Base-by-base conservation (phyloP, 2,797 vertebrate genomes). In the Anguilla pacifica region DNA sequence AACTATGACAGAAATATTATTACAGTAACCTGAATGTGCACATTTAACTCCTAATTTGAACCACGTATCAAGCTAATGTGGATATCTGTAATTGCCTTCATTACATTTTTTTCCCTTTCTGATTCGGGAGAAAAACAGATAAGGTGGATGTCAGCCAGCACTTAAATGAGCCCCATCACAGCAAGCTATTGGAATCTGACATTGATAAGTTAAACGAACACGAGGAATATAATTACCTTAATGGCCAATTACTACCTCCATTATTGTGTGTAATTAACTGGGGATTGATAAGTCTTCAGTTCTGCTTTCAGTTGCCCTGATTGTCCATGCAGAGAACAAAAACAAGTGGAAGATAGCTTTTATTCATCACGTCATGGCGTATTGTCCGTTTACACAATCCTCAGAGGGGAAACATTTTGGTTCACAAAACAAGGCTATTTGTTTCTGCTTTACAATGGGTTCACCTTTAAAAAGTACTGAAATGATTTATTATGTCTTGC, bases 131-230 rank as follows among this genome's bases (percentile, higher is more conserved):
- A 19, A 77, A 17, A 28, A 57, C 59, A 39, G 89, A 89, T 86
- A 89, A 88, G 89, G 86, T 11, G 79, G 79, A 57, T 64, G 87
- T 79, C 85, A 74, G 87, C 86, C 83, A 35, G 64, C 11, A 35
- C 53, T 89, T 87, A 86, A 87, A 72, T 79, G 9, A 51, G 83
- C 51, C 84, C 84, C 31, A 39, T 77, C 83, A 51, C 46, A 81
- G 13, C 51, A 57, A 57, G 83, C 81, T 35, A 64, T 22, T 72
- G 61, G n/a, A 88, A 89, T 88, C 84, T 84, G 89, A 89, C 84
- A 88, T 83, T 88, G 89, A 89, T 89, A 88, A 88, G 84, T 77
- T 72, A 84, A 83, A 88, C 83, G 74, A 89, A 89, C 87, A 86
- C 70, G 81, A 61, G 83, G 77, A 83, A 88, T 86, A 86, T 89